A percentile compares a stretch with the other conserved stretches of the same genome.
These are phyloP conservation scores for Pyrrhia umbra DNA, from an alignment of 2,888 invertebrate genomes.

Conservation along the genomic window DNA sequence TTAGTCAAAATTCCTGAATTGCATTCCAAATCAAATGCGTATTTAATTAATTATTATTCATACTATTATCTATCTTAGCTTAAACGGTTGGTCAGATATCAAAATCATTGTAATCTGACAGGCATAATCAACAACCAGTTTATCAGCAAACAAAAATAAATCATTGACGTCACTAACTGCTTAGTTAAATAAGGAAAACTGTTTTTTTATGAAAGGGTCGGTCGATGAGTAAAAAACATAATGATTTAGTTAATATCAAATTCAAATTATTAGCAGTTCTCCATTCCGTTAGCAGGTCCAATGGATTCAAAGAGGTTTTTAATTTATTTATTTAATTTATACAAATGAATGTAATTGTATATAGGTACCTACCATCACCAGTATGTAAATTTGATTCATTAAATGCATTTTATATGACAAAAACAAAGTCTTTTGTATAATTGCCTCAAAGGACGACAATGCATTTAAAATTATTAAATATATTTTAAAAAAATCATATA, in stretches of 20 bases:
- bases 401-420: slow-evolving; percentile 5
- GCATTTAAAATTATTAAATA: neutral
- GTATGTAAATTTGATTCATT: neutral
- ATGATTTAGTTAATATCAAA: no score
- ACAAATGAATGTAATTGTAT: neutral
- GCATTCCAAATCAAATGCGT: no score
- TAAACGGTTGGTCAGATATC: slow-evolving; percentile 6
- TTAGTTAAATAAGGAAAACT: slow-evolving; percentile 51
- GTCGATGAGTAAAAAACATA: neutral
- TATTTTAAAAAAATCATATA: no score
- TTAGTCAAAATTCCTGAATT: no score
- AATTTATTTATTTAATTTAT: neutral
- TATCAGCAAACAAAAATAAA: slow-evolving; percentile 28
- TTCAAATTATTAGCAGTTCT: no score
- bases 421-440: neutral
- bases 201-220: slow-evolving; percentile 12
- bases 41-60: no score
- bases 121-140: slow-evolving; percentile 26
- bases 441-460: neutral
- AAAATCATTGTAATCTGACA: slow-evolving; percentile 14
- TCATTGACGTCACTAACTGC: slow-evolving; percentile 45
- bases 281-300: neutral
- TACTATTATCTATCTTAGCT: neutral
- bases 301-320: neutral
- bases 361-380: neutral